phyloP scores from a whole-genome alignment of 2,113 vertebrate genomes.

The Strix aluco region DNA sequence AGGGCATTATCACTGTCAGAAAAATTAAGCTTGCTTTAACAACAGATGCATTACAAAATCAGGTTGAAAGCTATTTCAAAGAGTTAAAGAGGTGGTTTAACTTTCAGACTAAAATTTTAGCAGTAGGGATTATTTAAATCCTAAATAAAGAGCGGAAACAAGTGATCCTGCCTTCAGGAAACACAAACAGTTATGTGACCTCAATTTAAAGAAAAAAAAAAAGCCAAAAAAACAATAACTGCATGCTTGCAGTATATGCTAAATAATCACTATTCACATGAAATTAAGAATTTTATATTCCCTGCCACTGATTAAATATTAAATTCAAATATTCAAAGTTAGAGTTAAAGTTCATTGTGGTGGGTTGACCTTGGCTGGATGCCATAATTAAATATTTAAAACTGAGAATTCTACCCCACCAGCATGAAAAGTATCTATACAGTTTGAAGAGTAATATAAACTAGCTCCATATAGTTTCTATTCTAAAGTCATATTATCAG shows the following conservation, averaged over 20 bases:
- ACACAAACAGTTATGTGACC: background rate
- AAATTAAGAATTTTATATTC: background rate
- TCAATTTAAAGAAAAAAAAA: background rate
- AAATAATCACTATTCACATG: background rate
- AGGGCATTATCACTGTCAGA: background rate
- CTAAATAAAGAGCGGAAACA: background rate
- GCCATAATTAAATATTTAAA: background rate
- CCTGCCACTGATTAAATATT: background rate
- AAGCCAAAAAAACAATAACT: background rate
- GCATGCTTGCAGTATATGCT: background rate
- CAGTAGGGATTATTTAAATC: background rate
- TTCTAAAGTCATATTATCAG: background rate
- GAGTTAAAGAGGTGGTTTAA: background rate
- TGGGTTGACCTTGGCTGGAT: too few species aligned
- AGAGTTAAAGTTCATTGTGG: background rate
- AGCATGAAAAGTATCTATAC: background rate
- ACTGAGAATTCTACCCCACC: background rate
- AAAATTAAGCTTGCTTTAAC: background rate
- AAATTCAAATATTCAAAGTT: background rate
- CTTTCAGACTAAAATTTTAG: background rate
- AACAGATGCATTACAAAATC: background rate
- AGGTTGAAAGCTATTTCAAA: background rate
- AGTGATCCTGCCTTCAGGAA: background rate
- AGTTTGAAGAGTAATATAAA: background rate
- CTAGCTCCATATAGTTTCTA: background rate